Evolutionary conservation across 2,888 invertebrate genomes (phyloP).

Genomic region (Perdita meconis): DNA sequence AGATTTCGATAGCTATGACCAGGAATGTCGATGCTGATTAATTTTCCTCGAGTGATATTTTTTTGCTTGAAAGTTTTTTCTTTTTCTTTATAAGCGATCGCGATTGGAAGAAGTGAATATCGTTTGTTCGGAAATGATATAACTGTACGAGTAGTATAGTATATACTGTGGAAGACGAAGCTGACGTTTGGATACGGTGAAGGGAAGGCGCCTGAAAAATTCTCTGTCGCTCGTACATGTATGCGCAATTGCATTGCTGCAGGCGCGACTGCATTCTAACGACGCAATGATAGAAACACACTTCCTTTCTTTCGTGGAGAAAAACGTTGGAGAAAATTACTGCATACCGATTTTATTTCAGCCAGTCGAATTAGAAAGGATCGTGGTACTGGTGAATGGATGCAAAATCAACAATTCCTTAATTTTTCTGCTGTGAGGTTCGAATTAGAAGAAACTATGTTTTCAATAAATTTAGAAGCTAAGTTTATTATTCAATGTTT

Average conservation of each 20-base stretch:
- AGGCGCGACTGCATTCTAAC: slow-evolving; percentile 40
- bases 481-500: too few species aligned
- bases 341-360: neutral
- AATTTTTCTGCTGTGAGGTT: too few species aligned
- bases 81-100: neutral
- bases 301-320: neutral
- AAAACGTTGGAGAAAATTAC: neutral
- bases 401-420: too few species aligned
- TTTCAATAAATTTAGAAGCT: too few species aligned
- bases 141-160: neutral
- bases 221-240: slow-evolving; percentile 17
- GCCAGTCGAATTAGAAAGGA: neutral
- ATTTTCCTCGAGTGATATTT: neutral
- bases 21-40: slow-evolving; percentile 20
- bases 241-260: slow-evolving; percentile 35
- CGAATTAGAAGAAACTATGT: too few species aligned
- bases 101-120: slow-evolving; percentile 24
- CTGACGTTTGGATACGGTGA: slow-evolving; percentile 13
- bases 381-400: too few species aligned
- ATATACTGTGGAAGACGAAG: neutral
- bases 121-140: neutral
- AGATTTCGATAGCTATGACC: slow-evolving; percentile 47
- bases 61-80: slow-evolving; percentile 2
- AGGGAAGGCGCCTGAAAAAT: slow-evolving; percentile 50
- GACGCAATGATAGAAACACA: neutral